Evolutionary conservation across 1,140 invertebrate genomes (phyloP), one percentile per base, ranked within the genome.

Genomic region (Halotydeus destructor): DNA sequence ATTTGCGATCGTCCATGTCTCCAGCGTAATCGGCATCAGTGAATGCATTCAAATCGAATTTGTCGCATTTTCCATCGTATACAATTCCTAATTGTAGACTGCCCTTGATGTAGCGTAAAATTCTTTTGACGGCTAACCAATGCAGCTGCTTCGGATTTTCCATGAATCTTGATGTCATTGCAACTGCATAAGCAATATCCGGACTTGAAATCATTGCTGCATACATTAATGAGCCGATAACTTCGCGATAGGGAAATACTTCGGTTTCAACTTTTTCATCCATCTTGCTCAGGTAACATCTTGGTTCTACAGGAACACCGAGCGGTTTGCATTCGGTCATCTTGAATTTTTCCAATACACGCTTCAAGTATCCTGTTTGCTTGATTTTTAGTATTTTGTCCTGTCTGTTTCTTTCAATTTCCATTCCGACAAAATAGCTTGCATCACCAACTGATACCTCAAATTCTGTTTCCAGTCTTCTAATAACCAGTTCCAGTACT

Each of bases 181-280:
- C 44, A 4, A 50, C 45, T 8, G 47, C 44, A 48, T 39, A 52
- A 2, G 43, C 19, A 14, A 55, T 51, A 36, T 55, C 51, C 1
- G 50, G 50, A 25, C 51, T 24, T 35, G 51, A 50, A 8, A 23
- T 33, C 5, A 6, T 27, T 4, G 44, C 16, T 25, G 48, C 4
- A 24, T 50, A 53, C 22, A 47, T 12, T 5, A 44, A 12, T 40
- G 31, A 30, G 25, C 38, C 44, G 12, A 51, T 24, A 4, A 44
- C 26, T 23, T 50, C 21, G 18, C 46, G 39, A 35, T 51, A 50
- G 9, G 44, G 54, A n/a, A 2, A 6, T 39, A 12, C 32, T 16
- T 24, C 19, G 34, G 8, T 33, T 37, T 18, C 31, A 12, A 27
- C 21, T n/a, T 5, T 5, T 16, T 34, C 32, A 34, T 16, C 14